Percentiles rank a stretch among this genome's conserved stretches.
These are phyloP conservation scores for Microtus ochrogaster DNA, from an alignment of 2,113 vertebrate genomes.

Conservation along the genomic window DNA sequence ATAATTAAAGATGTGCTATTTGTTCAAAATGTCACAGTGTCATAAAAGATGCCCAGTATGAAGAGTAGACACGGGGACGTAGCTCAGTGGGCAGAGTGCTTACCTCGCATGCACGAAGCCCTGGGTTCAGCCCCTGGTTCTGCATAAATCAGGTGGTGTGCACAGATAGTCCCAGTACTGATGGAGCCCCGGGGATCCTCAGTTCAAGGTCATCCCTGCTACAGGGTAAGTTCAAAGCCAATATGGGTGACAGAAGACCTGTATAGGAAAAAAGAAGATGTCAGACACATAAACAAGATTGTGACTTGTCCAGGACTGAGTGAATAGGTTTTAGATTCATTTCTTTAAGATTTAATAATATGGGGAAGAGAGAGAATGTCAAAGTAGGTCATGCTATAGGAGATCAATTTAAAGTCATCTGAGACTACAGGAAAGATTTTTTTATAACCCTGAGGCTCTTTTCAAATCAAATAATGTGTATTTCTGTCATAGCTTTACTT, in stretches of 20 bases:
- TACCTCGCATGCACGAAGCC: not conserved
- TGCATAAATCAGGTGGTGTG: too few species aligned
- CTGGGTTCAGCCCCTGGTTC: not conserved
- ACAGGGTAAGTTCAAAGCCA: not conserved
- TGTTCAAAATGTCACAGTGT: not conserved
- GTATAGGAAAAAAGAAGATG: not conserved
- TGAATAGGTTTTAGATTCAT: not conserved
- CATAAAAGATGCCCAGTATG: not conserved
- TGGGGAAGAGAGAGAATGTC: not conserved
- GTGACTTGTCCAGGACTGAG: not conserved
- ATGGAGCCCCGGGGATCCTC: not conserved
- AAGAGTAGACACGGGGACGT: not conserved
- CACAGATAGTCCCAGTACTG: not conserved
- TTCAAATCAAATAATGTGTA: not conserved
- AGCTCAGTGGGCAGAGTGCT: not conserved
- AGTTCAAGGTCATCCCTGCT: not conserved
- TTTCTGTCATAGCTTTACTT: slow-evolving; percentile 10
- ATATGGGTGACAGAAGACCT: not conserved
- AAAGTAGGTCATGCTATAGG: slow-evolving; percentile 39
- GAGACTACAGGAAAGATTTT: not conserved
- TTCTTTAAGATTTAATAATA: not conserved
- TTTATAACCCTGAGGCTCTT: not conserved
- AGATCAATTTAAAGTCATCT: slow-evolving; percentile 32
- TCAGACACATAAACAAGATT: not conserved
- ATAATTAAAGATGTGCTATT: not conserved